phyloP scores from a whole-genome alignment of 2,113 vertebrate genomes.

The Clarias batrachus region DNA sequence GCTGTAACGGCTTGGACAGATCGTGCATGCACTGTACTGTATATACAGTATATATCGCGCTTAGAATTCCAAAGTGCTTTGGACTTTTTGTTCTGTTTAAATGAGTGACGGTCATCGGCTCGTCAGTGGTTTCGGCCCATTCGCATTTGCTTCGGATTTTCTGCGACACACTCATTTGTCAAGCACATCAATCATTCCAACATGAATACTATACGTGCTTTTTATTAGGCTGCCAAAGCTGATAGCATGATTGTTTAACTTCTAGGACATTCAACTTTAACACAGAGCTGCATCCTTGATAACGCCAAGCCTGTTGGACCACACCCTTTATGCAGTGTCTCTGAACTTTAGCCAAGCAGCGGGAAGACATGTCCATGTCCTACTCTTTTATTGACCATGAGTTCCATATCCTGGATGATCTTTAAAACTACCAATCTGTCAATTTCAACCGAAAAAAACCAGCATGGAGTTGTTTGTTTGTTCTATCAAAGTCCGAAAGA shows the following conservation, averaged over 20 bases:
- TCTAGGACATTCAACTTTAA: conserved; percentile 14
- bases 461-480: background rate
- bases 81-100: background rate
- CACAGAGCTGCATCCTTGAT: conserved; percentile 44
- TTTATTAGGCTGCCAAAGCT: background rate
- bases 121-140: background rate
- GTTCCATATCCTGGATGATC: background rate
- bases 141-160: background rate
- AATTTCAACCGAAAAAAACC: no score
- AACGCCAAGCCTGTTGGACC: conserved; percentile 21
- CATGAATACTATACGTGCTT: background rate
- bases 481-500: background rate
- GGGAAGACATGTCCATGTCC: conserved; percentile 22
- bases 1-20: background rate
- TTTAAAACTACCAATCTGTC: background rate
- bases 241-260: conserved; percentile 2
- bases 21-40: background rate
- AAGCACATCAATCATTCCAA: background rate
- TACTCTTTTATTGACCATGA: background rate
- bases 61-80: background rate
- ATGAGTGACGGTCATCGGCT: background rate
- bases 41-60: background rate
- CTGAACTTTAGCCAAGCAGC: conserved; percentile 18
- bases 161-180: background rate
- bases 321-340: conserved; percentile 30